phyloP scores from a whole-genome alignment of 2,888 invertebrate species.

The Rhynchonema sp. region DNA sequence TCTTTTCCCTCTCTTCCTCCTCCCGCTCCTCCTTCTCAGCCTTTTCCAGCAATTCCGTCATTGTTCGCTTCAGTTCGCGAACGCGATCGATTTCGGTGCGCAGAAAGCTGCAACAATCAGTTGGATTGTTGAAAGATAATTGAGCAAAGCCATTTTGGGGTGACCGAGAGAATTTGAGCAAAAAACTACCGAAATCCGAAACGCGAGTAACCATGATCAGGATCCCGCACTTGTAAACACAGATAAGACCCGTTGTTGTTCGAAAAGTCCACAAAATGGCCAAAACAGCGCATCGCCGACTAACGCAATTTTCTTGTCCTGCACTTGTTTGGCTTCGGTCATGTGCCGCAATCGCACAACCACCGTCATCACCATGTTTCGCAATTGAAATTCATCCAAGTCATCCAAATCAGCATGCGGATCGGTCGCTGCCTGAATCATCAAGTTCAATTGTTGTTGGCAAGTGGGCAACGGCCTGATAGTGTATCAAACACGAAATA shows the following conservation, averaged over 20 bases:
- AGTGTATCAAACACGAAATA: too few species aligned
- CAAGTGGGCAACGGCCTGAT: too few species aligned
- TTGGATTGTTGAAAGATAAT: too few species aligned
- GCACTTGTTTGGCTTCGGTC: not conserved
- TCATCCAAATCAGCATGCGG: not conserved
- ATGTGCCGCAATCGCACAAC: not conserved
- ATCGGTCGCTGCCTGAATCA: too few species aligned
- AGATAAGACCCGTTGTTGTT: not conserved
- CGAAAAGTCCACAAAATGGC: too few species aligned
- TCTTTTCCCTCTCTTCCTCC: too few species aligned
- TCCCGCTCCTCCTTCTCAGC: not conserved
- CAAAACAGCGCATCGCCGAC: too few species aligned
- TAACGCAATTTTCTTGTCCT: not conserved
- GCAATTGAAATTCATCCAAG: not conserved
- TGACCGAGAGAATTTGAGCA: not conserved
- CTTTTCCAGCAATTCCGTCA: not conserved
- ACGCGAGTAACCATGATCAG: not conserved
- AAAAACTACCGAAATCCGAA: not conserved
- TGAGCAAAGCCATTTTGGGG: too few species aligned
- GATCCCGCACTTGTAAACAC: not conserved
- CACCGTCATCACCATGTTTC: not conserved
- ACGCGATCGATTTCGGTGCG: not conserved
- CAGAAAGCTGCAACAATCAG: not conserved
- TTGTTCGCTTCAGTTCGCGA: not conserved
- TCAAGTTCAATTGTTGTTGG: too few species aligned